Evolutionary conservation across 2,888 invertebrate species (phyloP).

Genomic region (Dolichomitus sp.): DNA sequence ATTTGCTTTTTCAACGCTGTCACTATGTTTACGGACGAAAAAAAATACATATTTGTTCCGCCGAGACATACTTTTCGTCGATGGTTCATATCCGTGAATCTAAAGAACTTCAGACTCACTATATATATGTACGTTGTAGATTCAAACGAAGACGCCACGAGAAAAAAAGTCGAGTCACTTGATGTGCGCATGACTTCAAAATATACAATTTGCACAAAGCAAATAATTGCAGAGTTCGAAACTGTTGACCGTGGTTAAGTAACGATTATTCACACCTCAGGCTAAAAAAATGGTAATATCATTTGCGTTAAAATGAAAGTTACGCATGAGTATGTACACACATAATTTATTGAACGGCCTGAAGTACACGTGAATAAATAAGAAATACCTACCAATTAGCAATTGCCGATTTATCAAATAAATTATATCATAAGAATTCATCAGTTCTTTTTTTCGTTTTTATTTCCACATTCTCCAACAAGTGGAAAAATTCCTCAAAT

Average conservation of each 20-base stretch:
- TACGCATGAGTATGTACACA: not conserved
- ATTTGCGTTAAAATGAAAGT: not conserved
- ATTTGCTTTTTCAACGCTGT: not conserved
- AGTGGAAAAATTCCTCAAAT: conserved; percentile 32
- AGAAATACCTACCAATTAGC: not conserved
- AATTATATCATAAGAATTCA: not conserved
- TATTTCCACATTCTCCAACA: not conserved
- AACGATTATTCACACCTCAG: conserved; percentile 25
- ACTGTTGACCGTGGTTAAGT: conserved; percentile 22
- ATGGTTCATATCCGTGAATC: not conserved
- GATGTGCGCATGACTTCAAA: conserved; percentile 14
- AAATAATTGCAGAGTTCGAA: conserved; percentile 25
- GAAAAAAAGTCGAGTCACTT: conserved; percentile 11
- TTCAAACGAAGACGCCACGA: not conserved
- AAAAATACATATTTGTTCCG: not conserved
- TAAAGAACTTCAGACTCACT: not conserved
- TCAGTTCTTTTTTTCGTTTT: not conserved
- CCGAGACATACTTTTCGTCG: not conserved
- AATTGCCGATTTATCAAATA: not conserved
- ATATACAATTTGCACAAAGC: conserved; percentile 9
- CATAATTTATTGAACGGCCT: not conserved
- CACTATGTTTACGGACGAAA: not conserved
- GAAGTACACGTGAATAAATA: not conserved
- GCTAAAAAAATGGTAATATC: not conserved
- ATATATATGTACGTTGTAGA: not conserved